Conservation (phyloP, 1,140 invertebrate species). For the Anastrepha obliqua region DNA sequence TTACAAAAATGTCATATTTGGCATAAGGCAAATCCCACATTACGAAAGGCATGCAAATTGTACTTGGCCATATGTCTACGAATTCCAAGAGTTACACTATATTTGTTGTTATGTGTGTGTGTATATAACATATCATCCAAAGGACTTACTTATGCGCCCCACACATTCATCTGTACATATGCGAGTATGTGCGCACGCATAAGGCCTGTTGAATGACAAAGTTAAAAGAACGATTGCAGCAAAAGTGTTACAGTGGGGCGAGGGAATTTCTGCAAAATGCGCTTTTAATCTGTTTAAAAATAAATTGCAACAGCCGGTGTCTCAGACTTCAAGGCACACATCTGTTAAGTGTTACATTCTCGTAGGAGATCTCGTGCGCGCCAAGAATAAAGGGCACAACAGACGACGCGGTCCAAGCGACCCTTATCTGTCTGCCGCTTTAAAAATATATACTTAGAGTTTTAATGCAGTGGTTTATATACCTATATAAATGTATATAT, state of each 20-base stretch:
- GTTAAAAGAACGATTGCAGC: background rate
- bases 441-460: too few species aligned
- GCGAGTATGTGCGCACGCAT: background rate
- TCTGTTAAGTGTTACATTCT: constrained; percentile 51
- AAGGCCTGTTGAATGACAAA: background rate
- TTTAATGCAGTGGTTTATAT: background rate
- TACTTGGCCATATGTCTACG: background rate
- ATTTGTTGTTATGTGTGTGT: background rate
- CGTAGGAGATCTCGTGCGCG: constrained; percentile 27
- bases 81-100: background rate
- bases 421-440: background rate
- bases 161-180: background rate
- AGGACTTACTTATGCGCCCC: background rate
- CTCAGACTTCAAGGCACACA: constrained; percentile 32
- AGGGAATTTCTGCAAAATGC: background rate
- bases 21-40: background rate
- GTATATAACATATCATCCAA: background rate
- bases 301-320: constrained; percentile 47
- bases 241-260: background rate
- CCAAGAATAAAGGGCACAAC: constrained; percentile 22
- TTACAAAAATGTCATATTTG: constrained; percentile 45
- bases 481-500: background rate
- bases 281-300: constrained; percentile 34
- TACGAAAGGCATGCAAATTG: background rate
- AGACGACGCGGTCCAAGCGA: constrained; percentile 3